Evolutionary conservation across 2,797 vertebrate species (phyloP).

Genomic region (Micrastur ruficollis): DNA sequence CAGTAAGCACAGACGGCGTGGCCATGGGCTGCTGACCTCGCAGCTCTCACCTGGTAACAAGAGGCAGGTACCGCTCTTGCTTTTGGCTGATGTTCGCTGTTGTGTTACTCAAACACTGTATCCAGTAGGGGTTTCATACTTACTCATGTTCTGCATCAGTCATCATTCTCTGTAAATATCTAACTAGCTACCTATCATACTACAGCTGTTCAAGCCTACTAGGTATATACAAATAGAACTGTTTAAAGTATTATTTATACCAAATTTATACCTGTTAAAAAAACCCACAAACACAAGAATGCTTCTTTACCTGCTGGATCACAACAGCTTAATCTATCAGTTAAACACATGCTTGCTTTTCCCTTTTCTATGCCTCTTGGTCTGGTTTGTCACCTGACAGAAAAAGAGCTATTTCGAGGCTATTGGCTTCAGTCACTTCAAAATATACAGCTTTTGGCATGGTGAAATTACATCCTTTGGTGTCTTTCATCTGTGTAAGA

Average conservation of each 20-base stretch:
- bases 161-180: background rate
- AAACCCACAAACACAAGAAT: background rate
- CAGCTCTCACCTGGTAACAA: background rate
- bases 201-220: background rate
- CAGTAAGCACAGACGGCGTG: rapidly evolving
- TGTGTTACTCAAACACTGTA: background rate
- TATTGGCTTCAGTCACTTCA: background rate
- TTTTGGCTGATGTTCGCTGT: background rate
- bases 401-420: background rate
- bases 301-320: background rate
- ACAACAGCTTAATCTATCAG: background rate
- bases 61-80: rapidly evolving
- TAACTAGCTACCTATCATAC: background rate
- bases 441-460: background rate
- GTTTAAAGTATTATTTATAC: background rate
- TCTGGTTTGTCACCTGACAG: background rate
- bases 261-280: background rate
- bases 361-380: background rate
- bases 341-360: background rate
- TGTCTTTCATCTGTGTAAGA: background rate
- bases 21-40: background rate
- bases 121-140: background rate
- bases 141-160: background rate
- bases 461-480: background rate
- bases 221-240: background rate